phyloP scores from a whole-genome alignment of 1,140 invertebrate genomes.

The Aphis craccivora region DNA sequence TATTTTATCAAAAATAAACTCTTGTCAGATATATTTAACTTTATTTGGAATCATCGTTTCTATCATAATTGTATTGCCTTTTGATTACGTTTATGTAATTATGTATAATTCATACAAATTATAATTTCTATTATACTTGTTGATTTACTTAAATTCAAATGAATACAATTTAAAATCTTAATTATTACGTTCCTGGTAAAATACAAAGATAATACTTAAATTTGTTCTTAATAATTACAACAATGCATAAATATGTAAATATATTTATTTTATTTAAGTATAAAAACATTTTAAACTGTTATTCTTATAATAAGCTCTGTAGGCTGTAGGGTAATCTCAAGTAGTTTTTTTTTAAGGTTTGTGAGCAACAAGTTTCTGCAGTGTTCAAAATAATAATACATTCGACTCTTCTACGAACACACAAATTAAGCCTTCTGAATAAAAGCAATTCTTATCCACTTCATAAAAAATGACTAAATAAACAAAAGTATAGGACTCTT shows the following conservation, averaged over 20 bases:
- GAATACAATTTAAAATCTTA: background rate
- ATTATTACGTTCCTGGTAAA: background rate
- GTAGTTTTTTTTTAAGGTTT: background rate
- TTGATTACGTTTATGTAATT: background rate
- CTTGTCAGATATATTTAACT: background rate
- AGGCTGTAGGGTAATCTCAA: background rate
- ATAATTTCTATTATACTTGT: background rate
- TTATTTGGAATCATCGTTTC: background rate
- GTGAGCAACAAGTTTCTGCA: conserved; percentile 12
- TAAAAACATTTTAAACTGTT: background rate
- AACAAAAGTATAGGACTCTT: background rate
- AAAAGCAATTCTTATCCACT: background rate
- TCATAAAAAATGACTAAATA: background rate
- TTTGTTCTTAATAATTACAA: background rate
- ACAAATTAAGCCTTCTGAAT: conserved; percentile 11
- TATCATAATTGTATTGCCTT: background rate
- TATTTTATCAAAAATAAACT: background rate
- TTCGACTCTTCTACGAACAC: background rate
- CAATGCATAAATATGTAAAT: background rate
- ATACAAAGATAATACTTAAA: background rate
- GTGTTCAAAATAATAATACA: background rate
- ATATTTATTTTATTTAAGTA: background rate
- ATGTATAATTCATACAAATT: background rate
- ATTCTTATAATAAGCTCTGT: background rate
- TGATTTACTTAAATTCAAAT: background rate